Percentiles rank a stretch among this genome's conserved stretches.
These are phyloP conservation scores for Heliconius eleuchia DNA, from an alignment of 1,140 invertebrate genomes.

Conservation along the genomic window DNA sequence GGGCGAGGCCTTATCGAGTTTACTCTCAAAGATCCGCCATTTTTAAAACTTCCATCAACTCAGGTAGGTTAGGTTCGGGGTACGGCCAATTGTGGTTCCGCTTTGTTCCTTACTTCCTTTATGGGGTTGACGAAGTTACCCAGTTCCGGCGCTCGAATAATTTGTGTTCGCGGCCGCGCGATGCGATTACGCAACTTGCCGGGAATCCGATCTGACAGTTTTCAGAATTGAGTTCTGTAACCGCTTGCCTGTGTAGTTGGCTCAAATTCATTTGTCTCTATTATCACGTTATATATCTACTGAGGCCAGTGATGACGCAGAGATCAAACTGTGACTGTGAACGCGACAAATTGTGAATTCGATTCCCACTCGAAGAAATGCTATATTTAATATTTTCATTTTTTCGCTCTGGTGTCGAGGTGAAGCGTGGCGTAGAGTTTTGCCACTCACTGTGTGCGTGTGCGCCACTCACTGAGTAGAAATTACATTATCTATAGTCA, in stretches of 20 bases:
- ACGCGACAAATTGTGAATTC: too few species aligned
- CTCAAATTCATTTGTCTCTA: slow-evolving; percentile 52
- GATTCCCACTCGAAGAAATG: too few species aligned
- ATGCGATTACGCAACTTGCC: slow-evolving; percentile 72
- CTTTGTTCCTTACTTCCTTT: slow-evolving; percentile 75
- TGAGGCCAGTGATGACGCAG: background rate
- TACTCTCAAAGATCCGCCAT: slow-evolving; percentile 76
- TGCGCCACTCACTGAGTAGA: too few species aligned
- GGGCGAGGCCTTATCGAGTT: slow-evolving; percentile 75
- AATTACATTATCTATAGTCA: too few species aligned
- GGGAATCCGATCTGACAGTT: slow-evolving; percentile 68
- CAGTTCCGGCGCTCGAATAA: slow-evolving; percentile 77
- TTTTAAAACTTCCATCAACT: slow-evolving; percentile 78
- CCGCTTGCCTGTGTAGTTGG: slow-evolving; percentile 54
- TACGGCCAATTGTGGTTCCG: slow-evolving; percentile 74
- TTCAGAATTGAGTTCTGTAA: slow-evolving; percentile 61
- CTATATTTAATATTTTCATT: too few species aligned
- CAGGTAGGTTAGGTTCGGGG: slow-evolving; percentile 68
- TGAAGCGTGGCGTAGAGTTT: too few species aligned
- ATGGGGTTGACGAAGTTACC: slow-evolving; percentile 77
- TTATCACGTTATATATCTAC: background rate
- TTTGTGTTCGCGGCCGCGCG: slow-evolving; percentile 74
- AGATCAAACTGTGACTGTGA: too few species aligned
- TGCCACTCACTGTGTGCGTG: too few species aligned
- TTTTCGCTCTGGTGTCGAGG: too few species aligned